Evolutionary conservation across 2,797 vertebrate genomes (phyloP).

Genomic region (Columba guinea): DNA sequence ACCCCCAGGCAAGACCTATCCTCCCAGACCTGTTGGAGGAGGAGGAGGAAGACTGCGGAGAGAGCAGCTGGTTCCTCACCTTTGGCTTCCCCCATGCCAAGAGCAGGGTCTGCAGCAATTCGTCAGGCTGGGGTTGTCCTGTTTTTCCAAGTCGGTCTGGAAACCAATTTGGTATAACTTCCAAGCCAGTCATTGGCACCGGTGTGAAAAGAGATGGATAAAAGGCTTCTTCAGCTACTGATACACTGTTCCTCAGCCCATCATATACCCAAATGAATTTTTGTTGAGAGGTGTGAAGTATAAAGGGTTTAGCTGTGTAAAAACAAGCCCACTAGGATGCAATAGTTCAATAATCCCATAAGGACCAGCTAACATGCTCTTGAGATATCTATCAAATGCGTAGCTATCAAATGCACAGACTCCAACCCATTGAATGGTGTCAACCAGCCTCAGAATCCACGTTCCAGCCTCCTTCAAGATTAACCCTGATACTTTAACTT

Average conservation of each 20-base stretch:
- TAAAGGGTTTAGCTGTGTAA: neutral
- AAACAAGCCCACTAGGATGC: neutral
- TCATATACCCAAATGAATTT: neutral
- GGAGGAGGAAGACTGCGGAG: neutral
- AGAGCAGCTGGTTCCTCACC: neutral
- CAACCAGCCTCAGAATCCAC: neutral
- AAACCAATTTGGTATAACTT: neutral
- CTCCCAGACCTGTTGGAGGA: neutral
- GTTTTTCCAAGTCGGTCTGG: neutral
- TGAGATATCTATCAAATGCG: neutral
- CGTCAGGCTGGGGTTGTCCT: neutral
- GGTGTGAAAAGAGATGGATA: neutral
- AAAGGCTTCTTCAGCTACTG: neutral
- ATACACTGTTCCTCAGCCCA: neutral
- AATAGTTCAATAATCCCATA: neutral
- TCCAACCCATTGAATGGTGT: neutral
- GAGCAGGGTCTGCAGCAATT: neutral
- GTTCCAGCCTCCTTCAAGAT: neutral
- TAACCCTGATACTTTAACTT: neutral
- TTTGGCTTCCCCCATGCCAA: neutral
- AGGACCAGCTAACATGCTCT: neutral
- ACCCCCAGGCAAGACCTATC: neutral
- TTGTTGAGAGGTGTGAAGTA: neutral
- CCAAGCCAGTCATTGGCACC: neutral
- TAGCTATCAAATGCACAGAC: neutral